Evolutionary conservation across 2,113 vertebrate genomes (phyloP).

Genomic region (Girardinichthys multiradiatus): DNA sequence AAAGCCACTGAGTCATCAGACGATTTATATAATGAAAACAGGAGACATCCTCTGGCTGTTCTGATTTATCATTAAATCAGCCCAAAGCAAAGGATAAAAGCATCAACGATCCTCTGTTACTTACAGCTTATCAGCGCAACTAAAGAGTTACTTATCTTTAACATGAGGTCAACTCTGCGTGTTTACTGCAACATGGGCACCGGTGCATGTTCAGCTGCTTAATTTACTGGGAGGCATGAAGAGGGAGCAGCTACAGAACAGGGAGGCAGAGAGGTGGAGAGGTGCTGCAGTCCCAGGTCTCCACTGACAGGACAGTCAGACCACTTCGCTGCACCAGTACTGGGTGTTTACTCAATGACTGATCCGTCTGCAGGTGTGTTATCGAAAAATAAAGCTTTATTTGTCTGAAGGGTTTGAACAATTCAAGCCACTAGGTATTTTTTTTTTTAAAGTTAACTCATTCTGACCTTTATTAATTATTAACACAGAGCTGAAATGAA

Average conservation of each 20-base stretch:
- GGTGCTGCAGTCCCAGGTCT: slow-evolving; percentile 17
- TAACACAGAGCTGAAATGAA: no score
- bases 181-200: not conserved
- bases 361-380: not conserved
- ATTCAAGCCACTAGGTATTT: no score
- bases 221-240: slow-evolving; percentile 18
- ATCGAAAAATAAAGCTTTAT: not conserved
- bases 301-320: not conserved
- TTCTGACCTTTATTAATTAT: no score
- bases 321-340: no score
- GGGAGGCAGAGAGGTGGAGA: slow-evolving; percentile 34
- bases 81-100: not conserved
- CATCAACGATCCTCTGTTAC: not conserved
- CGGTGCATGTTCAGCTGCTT: not conserved
- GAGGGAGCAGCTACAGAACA: slow-evolving; percentile 37
- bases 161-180: not conserved
- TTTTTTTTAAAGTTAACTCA: no score
- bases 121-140: slow-evolving; percentile 5
- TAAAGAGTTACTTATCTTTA: slow-evolving; percentile 19
- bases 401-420: not conserved
- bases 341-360: no score
- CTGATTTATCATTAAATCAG: not conserved
- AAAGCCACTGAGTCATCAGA: not conserved
- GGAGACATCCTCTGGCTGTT: not conserved
- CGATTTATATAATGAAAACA: not conserved